phyloP scores from a whole-genome alignment of 1,140 invertebrate species.

The Stegodyphus dumicola region DNA sequence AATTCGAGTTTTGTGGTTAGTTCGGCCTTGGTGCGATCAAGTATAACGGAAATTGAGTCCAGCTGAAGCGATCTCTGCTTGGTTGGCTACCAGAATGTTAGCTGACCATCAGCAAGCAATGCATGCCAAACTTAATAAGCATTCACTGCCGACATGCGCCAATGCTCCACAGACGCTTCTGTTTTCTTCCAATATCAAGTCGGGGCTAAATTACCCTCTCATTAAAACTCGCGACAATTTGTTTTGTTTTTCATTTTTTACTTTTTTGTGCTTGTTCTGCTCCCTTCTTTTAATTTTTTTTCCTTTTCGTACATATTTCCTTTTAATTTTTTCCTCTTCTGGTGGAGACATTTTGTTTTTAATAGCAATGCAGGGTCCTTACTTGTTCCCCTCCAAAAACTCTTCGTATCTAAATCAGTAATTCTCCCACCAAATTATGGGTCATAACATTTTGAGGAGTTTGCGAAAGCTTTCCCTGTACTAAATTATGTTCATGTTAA shows the following conservation, averaged over 20 bases:
- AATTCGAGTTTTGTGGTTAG: neutral
- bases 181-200: constrained; percentile 36
- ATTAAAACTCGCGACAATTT: constrained; percentile 61
- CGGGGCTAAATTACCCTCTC: constrained; percentile 49
- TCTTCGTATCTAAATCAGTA: constrained; percentile 40
- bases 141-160: constrained; percentile 50
- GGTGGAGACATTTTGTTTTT: constrained; percentile 45
- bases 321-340: constrained; percentile 35
- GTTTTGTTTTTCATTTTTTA: constrained; percentile 13
- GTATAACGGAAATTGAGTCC: constrained; percentile 31
- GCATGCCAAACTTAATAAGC: constrained; percentile 55
- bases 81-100: constrained; percentile 26
- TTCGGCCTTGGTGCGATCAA: constrained; percentile 36
- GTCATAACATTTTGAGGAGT: constrained; percentile 37
- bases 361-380: constrained; percentile 38
- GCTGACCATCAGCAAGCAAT: constrained; percentile 58
- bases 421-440: constrained; percentile 47
- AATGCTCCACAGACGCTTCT: constrained; percentile 15
- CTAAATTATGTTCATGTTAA: constrained; percentile 39
- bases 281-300: constrained; percentile 14
- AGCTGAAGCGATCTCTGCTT: constrained; percentile 37
- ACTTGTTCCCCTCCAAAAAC: constrained; percentile 21
- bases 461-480: constrained; percentile 8
- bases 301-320: constrained; percentile 34
- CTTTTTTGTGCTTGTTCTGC: constrained; percentile 7